Base-by-base conservation (phyloP, 2,888 invertebrate species). In the Trachelus tabidus region DNA sequence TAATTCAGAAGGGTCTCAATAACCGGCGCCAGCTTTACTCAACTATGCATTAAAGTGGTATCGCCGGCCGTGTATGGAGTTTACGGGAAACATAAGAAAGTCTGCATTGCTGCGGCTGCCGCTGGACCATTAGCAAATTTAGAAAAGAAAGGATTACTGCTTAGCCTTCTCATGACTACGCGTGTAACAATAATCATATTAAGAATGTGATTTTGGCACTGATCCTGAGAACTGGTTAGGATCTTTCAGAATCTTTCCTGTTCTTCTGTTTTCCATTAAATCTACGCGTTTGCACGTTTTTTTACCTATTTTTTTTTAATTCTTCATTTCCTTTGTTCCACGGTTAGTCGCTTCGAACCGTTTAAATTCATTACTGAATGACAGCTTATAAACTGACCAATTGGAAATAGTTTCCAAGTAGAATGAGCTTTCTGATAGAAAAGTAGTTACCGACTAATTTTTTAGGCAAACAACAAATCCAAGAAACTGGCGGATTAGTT, bases 371-470 rank as follows among this genome's bases (percentile, higher is more conserved):
- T 78, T 78, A 78, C 69, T 15, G 71, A 2, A 69, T 31, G 40
- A 78, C 78, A 73, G 76, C 73, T 78, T 73, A 34, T 78, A 71
- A 15, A 68, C n/a, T 15, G 71, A 71, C 37, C 40, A 71, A 68
- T 78, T 71, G 40, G 73, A 33, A 35, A 73, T 75, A 78, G 76
- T 78, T 78, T 78, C 68, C 34, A 78, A 76, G 78, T 78, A 76
- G 78, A 78, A 78, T 78, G 68, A 78, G 73, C 33, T 78, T 78
- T 30, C 76, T 76, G 76, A 78, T 76, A 78, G 78, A 78, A 78
- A 78, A 76, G 76, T 78, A 40, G 75, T 78, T 78, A 78, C 68
- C 78, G 68, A 78, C 73, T 78, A 78, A 78, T 78, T 78, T 75
- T 56, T 40, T 69, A 40, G 30, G 31, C 76, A 31, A 23, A 73